These are phyloP conservation scores for Cryptosula pallasiana DNA, from an alignment of 2,888 invertebrate species.

Conservation along the genomic window DNA sequence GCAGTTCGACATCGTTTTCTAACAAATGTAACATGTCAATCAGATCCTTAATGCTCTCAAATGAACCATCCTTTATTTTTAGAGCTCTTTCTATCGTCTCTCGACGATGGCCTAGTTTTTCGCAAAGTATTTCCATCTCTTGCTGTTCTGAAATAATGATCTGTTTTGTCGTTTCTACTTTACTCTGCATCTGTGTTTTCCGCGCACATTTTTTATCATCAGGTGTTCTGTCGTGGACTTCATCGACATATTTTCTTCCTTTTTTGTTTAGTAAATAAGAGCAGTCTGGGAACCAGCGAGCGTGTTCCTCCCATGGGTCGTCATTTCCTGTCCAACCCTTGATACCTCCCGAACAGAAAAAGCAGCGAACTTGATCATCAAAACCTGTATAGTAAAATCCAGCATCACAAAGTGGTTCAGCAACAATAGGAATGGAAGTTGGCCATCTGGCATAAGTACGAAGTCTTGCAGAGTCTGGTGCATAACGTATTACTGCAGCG, in stretches of 20 bases:
- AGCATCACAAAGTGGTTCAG: neutral
- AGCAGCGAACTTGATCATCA: constrained; percentile 82
- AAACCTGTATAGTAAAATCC: constrained; percentile 73
- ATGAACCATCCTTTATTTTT: neutral
- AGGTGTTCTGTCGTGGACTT: neutral
- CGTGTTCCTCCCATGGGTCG: constrained; percentile 59
- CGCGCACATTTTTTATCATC: neutral
- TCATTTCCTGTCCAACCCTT: constrained; percentile 85
- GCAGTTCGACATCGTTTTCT: neutral
- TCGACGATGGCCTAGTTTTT: neutral
- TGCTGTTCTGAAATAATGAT: neutral
- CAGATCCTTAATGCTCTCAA: neutral
- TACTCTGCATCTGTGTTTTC: neutral
- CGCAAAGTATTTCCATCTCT: neutral
- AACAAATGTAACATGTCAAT: neutral
- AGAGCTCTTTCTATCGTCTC: neutral
- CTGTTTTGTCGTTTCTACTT: neutral
- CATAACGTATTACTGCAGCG: neutral
- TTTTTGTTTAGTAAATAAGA: neutral
- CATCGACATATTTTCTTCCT: neutral
- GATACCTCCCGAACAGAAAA: constrained; percentile 82
- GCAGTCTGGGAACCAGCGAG: constrained; percentile 17
- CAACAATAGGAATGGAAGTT: neutral
- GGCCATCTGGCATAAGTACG: constrained; percentile 17
- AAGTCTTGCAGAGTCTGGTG: neutral